These are phyloP conservation scores for Drosophila nigritarsus DNA, from an alignment of 2,888 invertebrate genomes.

Conservation along the genomic window DNA sequence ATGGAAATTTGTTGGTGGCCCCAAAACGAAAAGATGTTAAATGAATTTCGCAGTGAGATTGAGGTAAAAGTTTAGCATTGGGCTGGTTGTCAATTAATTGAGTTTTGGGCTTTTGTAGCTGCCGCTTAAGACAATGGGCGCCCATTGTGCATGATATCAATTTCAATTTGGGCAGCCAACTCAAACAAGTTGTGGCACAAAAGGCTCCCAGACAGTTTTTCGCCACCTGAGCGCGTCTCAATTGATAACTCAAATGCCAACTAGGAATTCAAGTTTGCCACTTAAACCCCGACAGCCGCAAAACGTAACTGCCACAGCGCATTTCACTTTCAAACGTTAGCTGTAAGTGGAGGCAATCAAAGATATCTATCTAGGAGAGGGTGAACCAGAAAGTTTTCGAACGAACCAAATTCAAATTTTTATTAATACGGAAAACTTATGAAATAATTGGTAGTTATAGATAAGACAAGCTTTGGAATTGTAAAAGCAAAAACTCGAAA, in stretches of 20 bases:
- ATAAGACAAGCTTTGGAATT: neutral
- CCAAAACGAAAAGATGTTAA: conserved; percentile 31
- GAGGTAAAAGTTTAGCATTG: conserved; percentile 38
- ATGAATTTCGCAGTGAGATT: conserved; percentile 21
- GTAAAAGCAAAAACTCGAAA: neutral
- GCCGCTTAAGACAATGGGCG: conserved; percentile 58
- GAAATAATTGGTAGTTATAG: neutral
- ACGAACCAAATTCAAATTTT: neutral
- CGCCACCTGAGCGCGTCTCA: conserved; percentile 48
- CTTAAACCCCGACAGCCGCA: conserved; percentile 57
- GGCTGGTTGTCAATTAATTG: conserved; percentile 54
- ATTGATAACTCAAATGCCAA: conserved; percentile 71
- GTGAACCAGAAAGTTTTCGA: neutral
- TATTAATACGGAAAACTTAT: neutral
- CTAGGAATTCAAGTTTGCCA: conserved; percentile 19
- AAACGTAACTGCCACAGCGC: conserved; percentile 42
- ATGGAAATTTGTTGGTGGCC: conserved; percentile 23
- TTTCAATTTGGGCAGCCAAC: conserved; percentile 51
- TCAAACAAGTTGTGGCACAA: conserved; percentile 37
- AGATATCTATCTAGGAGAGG: neutral
- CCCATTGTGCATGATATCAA: conserved; percentile 65
- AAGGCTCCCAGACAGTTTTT: conserved; percentile 28
- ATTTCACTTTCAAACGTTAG: conserved; percentile 54
- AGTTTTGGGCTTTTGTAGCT: conserved; percentile 50
- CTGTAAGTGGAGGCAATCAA: conserved; percentile 8